Conservation (phyloP, 2,797 vertebrate species). For the Karalla daura region DNA sequence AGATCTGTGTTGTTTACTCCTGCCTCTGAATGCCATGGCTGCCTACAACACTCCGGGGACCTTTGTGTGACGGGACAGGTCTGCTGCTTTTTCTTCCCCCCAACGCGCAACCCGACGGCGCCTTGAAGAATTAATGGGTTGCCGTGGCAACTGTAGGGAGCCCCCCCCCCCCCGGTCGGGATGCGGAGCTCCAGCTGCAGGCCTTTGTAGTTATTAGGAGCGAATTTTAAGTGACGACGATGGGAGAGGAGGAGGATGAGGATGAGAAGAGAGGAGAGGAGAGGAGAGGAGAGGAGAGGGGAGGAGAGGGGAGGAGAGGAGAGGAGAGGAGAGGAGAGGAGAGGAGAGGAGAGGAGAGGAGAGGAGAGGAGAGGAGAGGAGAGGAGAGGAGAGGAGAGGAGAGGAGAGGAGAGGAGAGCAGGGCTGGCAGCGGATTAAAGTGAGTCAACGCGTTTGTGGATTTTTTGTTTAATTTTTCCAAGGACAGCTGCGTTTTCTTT, state of each 20-base stretch:
- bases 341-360: too few relatives aligned
- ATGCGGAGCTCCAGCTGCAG: constrained; percentile 60
- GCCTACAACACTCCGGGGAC: constrained; percentile 46
- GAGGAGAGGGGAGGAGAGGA: too few relatives aligned
- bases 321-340: too few relatives aligned
- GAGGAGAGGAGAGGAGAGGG: too few relatives aligned
- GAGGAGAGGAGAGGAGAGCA: too few relatives aligned
- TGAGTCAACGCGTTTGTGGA: constrained; percentile 41
- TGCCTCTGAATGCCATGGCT: constrained; percentile 38
- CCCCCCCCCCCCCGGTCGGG: constrained; percentile 47
- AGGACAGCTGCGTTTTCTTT: constrained; percentile 3
- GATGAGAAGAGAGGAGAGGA: too few relatives aligned
- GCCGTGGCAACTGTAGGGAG: constrained; percentile 66
- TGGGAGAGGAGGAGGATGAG: too few relatives aligned
- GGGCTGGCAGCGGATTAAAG: constrained; percentile 62
- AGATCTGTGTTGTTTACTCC: constrained; percentile 18
- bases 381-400: too few relatives aligned
- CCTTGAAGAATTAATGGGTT: constrained; percentile 75
- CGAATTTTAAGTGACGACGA: constrained; percentile 65
- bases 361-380: too few relatives aligned
- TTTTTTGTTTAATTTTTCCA: too few relatives aligned
- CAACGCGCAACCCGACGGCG: constrained; percentile 16
- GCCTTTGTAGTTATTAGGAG: constrained; percentile 69
- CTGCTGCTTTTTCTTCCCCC: constrained; percentile 30
- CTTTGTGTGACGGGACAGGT: constrained; percentile 58